Evolutionary conservation across 2,113 vertebrate species (phyloP).

Genomic region (Monarcha castaneiventris): DNA sequence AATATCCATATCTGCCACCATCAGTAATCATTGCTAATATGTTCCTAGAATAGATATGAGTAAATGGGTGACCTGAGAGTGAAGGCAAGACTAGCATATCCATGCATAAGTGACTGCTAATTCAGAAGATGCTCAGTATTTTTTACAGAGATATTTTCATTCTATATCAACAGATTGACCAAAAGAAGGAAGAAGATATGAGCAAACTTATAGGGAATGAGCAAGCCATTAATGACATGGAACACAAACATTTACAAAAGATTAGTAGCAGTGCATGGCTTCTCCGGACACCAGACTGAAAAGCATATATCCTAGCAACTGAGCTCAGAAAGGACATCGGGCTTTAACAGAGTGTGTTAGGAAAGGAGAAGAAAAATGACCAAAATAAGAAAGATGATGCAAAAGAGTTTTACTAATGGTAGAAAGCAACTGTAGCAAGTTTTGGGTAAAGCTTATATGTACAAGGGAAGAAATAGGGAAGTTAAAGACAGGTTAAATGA

Average conservation of each 20-base stretch:
- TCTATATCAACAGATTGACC: background rate
- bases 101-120: background rate
- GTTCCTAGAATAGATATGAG: background rate
- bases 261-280: background rate
- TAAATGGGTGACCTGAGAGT: background rate
- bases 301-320: background rate
- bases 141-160: background rate
- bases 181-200: background rate
- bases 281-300: background rate
- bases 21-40: background rate
- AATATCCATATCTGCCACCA: background rate
- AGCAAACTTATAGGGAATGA: background rate
- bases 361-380: background rate
- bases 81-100: background rate
- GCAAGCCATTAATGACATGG: background rate
- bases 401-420: background rate
- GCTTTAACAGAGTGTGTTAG: background rate
- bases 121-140: background rate
- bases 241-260: background rate
- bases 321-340: background rate
- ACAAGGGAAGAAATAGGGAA: background rate
- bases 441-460: background rate
- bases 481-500: background rate
- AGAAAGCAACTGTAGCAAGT: background rate
- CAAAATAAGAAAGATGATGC: background rate